phyloP scores from a whole-genome alignment of 2,113 vertebrate genomes.

The Notarius quadriscutis region DNA sequence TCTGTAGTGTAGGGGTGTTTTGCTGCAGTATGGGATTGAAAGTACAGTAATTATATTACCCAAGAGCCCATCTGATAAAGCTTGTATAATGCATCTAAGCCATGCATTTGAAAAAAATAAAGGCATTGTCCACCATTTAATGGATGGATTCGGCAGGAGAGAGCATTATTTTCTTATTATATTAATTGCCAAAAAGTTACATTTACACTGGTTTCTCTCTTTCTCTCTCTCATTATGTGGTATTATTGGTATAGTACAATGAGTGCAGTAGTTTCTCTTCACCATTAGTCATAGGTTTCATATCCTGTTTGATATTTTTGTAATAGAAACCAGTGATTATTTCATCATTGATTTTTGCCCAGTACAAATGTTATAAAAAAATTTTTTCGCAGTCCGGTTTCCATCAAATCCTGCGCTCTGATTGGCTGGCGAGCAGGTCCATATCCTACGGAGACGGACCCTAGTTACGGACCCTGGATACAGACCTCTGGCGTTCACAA shows the following conservation, averaged over 20 bases:
- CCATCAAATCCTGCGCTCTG: too few species aligned
- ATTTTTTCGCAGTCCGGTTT: too few species aligned
- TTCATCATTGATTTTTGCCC: neutral
- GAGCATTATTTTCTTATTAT: neutral
- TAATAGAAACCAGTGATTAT: constrained; percentile 5
- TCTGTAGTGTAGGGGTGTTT: neutral
- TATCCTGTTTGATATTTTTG: constrained; percentile 3
- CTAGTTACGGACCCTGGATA: too few species aligned
- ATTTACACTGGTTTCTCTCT: neutral
- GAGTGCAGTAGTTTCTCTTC: neutral
- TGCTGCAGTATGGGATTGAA: constrained; percentile 36
- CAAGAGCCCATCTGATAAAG: constrained; percentile 12
- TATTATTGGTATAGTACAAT: neutral
- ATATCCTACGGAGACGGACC: too few species aligned
- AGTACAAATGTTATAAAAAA: too few species aligned
- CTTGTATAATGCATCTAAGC: constrained; percentile 18
- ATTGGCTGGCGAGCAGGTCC: too few species aligned
- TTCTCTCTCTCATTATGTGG: neutral
- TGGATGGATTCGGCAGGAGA: neutral
- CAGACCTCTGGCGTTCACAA: too few species aligned
- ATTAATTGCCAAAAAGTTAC: neutral
- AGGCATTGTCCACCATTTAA: neutral
- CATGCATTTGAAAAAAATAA: neutral
- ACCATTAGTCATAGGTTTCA: neutral
- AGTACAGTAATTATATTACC: constrained; percentile 27